Base-by-base conservation (phyloP, 2,113 vertebrate species). In the Sylvilagus bachmani region DNA sequence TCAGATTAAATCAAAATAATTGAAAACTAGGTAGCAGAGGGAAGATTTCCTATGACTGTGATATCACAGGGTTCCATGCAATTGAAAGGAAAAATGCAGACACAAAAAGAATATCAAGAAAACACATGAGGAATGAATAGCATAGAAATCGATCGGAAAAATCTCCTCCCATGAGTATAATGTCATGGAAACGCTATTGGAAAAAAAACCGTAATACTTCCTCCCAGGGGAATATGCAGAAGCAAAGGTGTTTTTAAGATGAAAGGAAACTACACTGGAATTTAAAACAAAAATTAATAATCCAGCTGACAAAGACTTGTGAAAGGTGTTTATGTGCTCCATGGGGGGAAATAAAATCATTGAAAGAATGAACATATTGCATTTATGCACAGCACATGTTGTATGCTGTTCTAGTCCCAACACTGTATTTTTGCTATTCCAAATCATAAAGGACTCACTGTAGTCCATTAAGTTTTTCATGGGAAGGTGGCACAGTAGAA, bases 281-380 rank as follows among this genome's bases (percentile, higher is more conserved):
- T 90, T 58, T 85, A 84, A 96, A 95, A 97, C 79, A 75, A 70
- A 96, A 97, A 96, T 96, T 95, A 97, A 93, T 93, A 75, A 96
- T 91, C 82, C 89, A 88, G 29, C 66, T 89, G 84, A 93, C 55
- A 93, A 92, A 97, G 74, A 64, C 53, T 1, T 89, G 17, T 90
- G 82, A 75, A 94, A 95, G n/a, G 64, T 97, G 27, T 29, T 53
- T 25, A 77, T 93, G 29, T 93, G 71, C 91, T 95, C 66, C 11
- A 0, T 1, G 7, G 82, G 75, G 75, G 61, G n/a, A 95, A 95
- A 89, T 90, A 96, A 92, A 95, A 94, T 95, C 70, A 88, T 24
- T 92, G 81, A 94, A 8, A 79, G 14, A 25, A 95, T 70, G 93
- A 97, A 13, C 21, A 74, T 78, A 8, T 22, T 93, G 75, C 0